A percentile compares a stretch with the other conserved stretches of the same genome.
phyloP scores from a whole-genome alignment of 2,797 vertebrate species.

The Melanotaenia trifasciata region DNA sequence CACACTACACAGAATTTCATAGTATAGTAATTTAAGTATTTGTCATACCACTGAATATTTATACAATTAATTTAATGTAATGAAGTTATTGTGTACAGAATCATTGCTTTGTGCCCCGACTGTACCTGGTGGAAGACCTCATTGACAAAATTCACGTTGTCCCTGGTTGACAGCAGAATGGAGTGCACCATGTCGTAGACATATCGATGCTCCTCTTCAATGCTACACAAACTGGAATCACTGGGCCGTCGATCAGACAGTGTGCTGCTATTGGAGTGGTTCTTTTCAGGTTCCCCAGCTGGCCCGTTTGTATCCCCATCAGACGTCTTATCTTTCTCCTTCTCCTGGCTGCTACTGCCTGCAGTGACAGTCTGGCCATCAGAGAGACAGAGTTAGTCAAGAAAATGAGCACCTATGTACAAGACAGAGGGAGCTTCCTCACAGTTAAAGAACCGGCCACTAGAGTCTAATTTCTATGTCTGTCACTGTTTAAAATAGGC shows the following conservation, averaged over 20 bases:
- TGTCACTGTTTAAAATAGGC: not conserved
- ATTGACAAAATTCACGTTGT: slow-evolving; percentile 98
- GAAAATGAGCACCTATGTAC: slow-evolving; percentile 7
- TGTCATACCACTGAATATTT: not conserved
- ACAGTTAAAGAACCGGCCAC: slow-evolving; percentile 9
- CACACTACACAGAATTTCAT: slow-evolving; percentile 33
- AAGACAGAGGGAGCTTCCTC: not conserved
- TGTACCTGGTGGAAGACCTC: slow-evolving; percentile 97
- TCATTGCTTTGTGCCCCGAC: not conserved
- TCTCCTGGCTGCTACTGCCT: slow-evolving; percentile 87
- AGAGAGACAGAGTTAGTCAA: slow-evolving; percentile 35
- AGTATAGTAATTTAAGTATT: not conserved
- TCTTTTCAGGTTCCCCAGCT: slow-evolving; percentile 87
- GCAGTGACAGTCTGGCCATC: slow-evolving; percentile 85
- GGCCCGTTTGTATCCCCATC: slow-evolving; percentile 82
- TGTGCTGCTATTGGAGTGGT: slow-evolving; percentile 92
- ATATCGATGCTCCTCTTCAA: slow-evolving; percentile 91
- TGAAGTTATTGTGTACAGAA: not conserved
- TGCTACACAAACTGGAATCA: slow-evolving; percentile 93
- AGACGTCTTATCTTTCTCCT: slow-evolving; percentile 81
- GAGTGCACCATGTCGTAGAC: slow-evolving; percentile 96
- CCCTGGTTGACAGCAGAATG: slow-evolving; percentile 93
- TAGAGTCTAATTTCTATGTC: slow-evolving; percentile 4
- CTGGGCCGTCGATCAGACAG: slow-evolving; percentile 91
- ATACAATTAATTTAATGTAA: not conserved